Conservation (phyloP, 2,888 invertebrate genomes). For the Helleia helle region DNA sequence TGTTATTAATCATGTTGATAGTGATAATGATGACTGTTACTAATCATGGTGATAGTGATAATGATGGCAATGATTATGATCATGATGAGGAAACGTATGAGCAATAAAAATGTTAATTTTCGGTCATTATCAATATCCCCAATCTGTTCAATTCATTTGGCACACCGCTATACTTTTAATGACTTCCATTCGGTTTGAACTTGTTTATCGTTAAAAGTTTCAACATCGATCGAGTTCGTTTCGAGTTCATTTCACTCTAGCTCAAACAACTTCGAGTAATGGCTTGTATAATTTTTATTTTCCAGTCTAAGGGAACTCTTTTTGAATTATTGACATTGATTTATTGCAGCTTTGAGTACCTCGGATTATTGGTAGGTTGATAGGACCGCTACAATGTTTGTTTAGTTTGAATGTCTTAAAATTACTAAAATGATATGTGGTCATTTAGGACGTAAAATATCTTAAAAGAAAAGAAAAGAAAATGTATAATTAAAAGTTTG, state of each 20-base stretch:
- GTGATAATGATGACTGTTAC: too few relatives aligned
- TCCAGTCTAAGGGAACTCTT: not conserved
- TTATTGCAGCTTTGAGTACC: not conserved
- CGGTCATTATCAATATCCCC: not conserved
- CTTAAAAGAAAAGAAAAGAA: too few relatives aligned
- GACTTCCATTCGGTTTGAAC: conserved; percentile 15
- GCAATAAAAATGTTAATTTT: not conserved
- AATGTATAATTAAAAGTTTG: too few relatives aligned
- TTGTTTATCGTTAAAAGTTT: conserved; percentile 21
- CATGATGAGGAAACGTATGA: not conserved
- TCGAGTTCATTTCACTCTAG: not conserved
- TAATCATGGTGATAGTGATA: too few relatives aligned
- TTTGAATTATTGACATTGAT: not conserved
- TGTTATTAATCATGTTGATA: too few relatives aligned
- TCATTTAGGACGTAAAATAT: too few relatives aligned
- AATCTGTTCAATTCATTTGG: conserved; percentile 2
- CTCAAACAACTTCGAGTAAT: not conserved
- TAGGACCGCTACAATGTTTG: too few relatives aligned
- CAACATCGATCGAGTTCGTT: conserved; percentile 15
- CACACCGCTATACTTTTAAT: conserved; percentile 12
- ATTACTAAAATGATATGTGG: too few relatives aligned
- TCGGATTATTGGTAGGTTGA: too few relatives aligned
- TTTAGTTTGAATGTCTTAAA: too few relatives aligned
- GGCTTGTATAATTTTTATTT: conserved; percentile 3
- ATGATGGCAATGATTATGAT: too few relatives aligned